Conservation (phyloP, 2,888 invertebrate species). For the Clusia tigrina region DNA sequence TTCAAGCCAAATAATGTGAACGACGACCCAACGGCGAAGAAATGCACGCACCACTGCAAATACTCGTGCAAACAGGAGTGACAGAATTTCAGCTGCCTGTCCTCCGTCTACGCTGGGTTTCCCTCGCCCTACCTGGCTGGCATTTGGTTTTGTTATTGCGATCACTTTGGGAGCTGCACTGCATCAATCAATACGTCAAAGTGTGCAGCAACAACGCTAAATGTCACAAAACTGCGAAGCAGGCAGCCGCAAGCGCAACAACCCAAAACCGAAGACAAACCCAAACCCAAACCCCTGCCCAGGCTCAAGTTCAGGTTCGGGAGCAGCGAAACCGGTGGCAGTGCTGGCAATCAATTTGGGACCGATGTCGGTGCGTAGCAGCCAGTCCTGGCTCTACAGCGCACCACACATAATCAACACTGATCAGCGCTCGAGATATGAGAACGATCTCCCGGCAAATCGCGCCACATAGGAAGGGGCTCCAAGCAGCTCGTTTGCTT, state of each 20-base stretch:
- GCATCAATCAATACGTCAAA: constrained; percentile 7
- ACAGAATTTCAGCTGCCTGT: constrained; percentile 4
- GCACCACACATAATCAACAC: constrained; percentile 23
- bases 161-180: neutral
- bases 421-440: constrained; percentile 23
- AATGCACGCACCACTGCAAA: neutral
- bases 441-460: constrained; percentile 3
- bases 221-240: no score
- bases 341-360: no score
- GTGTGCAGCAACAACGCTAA: neutral
- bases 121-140: no score
- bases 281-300: neutral
- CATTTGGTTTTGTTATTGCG: no score
- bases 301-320: neutral
- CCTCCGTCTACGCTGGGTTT: no score
- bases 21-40: no score
- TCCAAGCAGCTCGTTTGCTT: neutral
- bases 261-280: neutral
- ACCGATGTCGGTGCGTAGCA: neutral
- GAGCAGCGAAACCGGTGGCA: neutral
- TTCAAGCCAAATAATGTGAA: no score
- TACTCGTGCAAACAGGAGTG: neutral
- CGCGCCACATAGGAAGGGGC: neutral
- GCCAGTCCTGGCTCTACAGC: constrained; percentile 3
- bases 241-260: neutral